Conservation (phyloP, 2,888 invertebrate genomes). For the Erynnis tages region DNA sequence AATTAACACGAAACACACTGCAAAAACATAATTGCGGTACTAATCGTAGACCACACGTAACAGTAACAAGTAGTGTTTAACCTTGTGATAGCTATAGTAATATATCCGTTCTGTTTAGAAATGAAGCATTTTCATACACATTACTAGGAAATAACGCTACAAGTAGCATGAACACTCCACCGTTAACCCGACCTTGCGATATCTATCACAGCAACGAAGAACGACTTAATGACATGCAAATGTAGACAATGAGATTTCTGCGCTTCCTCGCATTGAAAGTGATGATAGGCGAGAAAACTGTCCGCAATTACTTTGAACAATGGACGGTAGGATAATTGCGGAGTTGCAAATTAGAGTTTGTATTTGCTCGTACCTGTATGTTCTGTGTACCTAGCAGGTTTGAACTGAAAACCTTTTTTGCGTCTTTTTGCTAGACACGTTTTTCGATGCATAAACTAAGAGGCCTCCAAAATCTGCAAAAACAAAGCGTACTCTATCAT, state of each 20-base stretch:
- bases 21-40: conserved; percentile 36
- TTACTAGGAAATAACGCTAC: too few species aligned
- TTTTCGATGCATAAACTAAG: too few species aligned
- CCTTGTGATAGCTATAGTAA: too few species aligned
- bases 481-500: too few species aligned
- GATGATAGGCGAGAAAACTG: conserved; percentile 52
- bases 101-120: too few species aligned
- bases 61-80: conserved; percentile 61
- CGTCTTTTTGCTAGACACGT: too few species aligned
- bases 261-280: conserved; percentile 57
- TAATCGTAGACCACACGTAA: conserved; percentile 41
- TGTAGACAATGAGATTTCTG: conserved; percentile 33
- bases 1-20: conserved; percentile 21
- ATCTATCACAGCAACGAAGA: conserved; percentile 70
- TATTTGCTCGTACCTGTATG: not conserved
- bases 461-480: too few species aligned
- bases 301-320: conserved; percentile 57
- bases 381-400: too few species aligned
- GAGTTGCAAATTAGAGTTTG: conserved; percentile 16
- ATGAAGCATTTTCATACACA: too few species aligned
- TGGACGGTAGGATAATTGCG: conserved; percentile 33
- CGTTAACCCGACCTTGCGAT: conserved; percentile 62
- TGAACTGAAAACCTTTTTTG: too few species aligned
- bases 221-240: conserved; percentile 69
- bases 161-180: too few species aligned